These are phyloP conservation scores for Hypotaenidia philippensis DNA, from an alignment of 2,797 vertebrate genomes.

Conservation along the genomic window DNA sequence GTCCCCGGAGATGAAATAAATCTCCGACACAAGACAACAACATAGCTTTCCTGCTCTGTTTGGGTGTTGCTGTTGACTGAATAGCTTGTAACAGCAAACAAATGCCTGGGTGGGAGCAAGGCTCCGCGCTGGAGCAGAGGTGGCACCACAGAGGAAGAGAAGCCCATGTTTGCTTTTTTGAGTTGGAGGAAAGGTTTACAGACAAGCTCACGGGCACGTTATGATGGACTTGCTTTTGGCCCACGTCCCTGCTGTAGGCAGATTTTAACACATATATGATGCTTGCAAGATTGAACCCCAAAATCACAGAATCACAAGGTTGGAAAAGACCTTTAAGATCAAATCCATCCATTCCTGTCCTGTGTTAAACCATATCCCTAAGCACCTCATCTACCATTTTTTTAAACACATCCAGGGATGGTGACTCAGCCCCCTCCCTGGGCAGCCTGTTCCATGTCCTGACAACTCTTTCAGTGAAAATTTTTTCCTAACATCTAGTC, in stretches of 20 bases:
- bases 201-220: accelerated
- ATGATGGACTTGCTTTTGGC: background rate
- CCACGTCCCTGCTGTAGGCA: background rate
- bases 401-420: no score
- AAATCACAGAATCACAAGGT: background rate
- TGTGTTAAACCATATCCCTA: no score
- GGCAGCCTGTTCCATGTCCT: no score
- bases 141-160: background rate
- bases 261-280: background rate
- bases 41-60: conserved; percentile 4
- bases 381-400: no score
- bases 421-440: no score
- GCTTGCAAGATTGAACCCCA: background rate
- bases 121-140: background rate
- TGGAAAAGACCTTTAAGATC: no score
- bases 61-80: background rate
- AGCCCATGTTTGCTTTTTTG: accelerated
- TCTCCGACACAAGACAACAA: background rate
- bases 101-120: background rate
- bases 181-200: background rate
- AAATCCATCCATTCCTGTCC: no score
- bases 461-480: no score
- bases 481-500: no score
- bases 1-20: conserved; percentile 20
- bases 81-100: background rate